Base-by-base conservation (phyloP, 2,888 invertebrate genomes). In the Mesoligia furuncula region DNA sequence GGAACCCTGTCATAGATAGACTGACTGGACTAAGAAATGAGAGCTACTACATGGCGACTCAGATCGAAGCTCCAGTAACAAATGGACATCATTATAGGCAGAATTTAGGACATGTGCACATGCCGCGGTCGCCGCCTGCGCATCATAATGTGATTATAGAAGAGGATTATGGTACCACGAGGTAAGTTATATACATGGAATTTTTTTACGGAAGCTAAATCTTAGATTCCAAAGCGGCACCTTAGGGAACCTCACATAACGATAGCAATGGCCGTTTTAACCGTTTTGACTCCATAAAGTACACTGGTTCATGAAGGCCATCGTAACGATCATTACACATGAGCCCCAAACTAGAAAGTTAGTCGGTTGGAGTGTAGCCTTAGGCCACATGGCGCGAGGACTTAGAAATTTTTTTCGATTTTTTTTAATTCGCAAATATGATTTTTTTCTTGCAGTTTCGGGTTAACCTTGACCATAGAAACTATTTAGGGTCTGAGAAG, bases 1-100 rank as follows among this genome's bases (percentile, higher is more conserved):
- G 98, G 98, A 99, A 99, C 95, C 99, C 99, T 83, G 99, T 99
- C 80, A 97, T 99, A 90, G 99, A 99, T 92, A 97, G 99, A 91
- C 96, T 99, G 90, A 99, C 98, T 71, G 97, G 97, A 24, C 93
- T 99, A 78, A 97, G 99, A 79, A 99, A 99, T 91, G 99, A 99
- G 93, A 99, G 99, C 91, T 99, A 99, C 92, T 99, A 98, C 90
- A 98, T 98, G 97, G 99, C 98, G 90, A 98, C 97, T 64, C 98
- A 98, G 88, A 97, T 97, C 45, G 97, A 97, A 5, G 97, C 79
- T 27, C 97, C 98, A 8, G 87, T 89, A 3, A 96, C 97, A 73
- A 97, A 97, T 77, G 96, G 96, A 36, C 96, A 97, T 77, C 93
- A 95, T 73, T 95, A 93, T 65, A 91, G 95, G 54, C 95, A 92